Evolutionary conservation across 2,888 invertebrate species (phyloP).

Genomic region (Athalia cordata): DNA sequence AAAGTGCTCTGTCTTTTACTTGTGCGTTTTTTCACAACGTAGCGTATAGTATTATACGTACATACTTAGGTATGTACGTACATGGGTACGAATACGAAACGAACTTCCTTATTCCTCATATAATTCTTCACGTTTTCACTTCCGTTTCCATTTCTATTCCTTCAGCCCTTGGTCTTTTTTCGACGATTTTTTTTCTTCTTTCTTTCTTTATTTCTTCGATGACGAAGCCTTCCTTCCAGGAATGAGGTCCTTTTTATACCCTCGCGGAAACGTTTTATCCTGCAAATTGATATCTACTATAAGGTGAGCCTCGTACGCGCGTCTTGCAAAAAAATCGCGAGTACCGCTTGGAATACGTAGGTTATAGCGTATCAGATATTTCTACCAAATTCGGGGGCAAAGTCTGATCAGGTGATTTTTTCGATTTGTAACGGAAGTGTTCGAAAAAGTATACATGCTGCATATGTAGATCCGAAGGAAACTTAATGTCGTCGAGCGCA

Average conservation of each 20-base stretch:
- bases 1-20: background rate
- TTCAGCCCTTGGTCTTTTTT: background rate
- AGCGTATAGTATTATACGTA: background rate
- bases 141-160: constrained; percentile 12
- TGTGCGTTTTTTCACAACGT: background rate
- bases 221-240: constrained; percentile 11
- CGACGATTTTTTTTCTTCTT: background rate
- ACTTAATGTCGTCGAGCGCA: background rate
- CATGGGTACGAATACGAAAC: background rate
- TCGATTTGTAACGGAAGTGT: too few relatives aligned
- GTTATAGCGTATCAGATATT: too few relatives aligned
- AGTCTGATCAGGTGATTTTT: too few relatives aligned
- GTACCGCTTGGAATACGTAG: background rate
- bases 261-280: constrained; percentile 15
- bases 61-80: background rate
- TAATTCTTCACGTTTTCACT: background rate
- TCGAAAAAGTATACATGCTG: too few relatives aligned
- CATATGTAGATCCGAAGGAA: background rate
- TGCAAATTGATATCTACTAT: constrained; percentile 23
- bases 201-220: background rate
- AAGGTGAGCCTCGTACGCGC: background rate
- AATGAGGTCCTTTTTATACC: constrained; percentile 17
- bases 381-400: too few relatives aligned
- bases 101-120: constrained; percentile 17
- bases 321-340: background rate